A percentile compares a stretch with the other conserved stretches of the same genome.
Conservation (phyloP, 2,797 vertebrate species). For the Gila robusta region DNA sequence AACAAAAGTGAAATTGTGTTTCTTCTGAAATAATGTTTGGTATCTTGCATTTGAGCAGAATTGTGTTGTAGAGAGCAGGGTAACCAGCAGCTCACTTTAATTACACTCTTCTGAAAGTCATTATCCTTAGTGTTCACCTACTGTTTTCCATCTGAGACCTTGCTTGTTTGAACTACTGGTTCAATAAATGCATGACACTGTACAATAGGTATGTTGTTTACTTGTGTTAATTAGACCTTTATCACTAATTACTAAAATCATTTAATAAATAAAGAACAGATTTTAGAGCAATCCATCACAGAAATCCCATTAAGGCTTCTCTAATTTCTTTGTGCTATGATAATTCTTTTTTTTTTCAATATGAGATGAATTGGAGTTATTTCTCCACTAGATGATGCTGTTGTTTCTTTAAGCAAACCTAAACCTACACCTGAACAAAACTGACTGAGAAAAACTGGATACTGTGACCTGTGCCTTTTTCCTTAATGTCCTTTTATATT, state of each 20-base stretch:
- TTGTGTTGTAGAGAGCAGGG: not conserved
- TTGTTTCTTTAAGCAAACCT: conserved; percentile 7
- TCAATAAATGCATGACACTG: not conserved
- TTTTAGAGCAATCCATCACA: not conserved
- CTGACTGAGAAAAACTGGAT: not conserved
- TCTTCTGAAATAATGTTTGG: not conserved
- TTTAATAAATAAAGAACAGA: not conserved
- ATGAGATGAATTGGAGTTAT: not conserved
- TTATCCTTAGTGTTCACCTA: too few relatives aligned
- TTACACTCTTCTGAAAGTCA: conserved; percentile 8
- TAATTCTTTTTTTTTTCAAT: not conserved
- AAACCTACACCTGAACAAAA: not conserved
- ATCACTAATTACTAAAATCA: not conserved
- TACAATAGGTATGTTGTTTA: conserved; percentile 2
- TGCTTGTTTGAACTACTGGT: not conserved
- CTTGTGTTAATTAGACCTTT: not conserved
- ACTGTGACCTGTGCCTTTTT: conserved; percentile 6
- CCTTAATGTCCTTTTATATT: not conserved
- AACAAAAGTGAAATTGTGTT: not conserved
- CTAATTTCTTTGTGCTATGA: not conserved
- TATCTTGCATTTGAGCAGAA: not conserved
- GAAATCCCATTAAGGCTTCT: not conserved
- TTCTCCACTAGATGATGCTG: conserved; percentile 32
- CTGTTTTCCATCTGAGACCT: too few relatives aligned
- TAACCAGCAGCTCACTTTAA: not conserved